Evolutionary conservation across 2,888 invertebrate genomes (phyloP), one percentile per base, ranked within the genome.

Genomic region (Lepidochitona cinerea): DNA sequence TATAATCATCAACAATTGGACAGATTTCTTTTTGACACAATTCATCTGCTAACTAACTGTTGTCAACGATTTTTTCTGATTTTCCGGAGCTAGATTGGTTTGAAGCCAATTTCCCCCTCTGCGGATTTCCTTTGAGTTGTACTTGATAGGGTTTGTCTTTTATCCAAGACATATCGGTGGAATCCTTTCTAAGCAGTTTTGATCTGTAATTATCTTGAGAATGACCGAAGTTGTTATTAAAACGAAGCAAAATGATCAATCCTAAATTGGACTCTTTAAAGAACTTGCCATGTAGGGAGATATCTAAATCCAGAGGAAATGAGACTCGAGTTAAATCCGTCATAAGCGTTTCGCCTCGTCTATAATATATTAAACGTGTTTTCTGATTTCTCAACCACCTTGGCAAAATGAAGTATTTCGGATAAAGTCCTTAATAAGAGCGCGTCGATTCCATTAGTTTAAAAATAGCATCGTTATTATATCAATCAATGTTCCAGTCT

Each of bases 361-460:
- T 29, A 59, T 59, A 59, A 59, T 59, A 29, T 59, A 59, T 59
- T 59, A 29, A 59, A 29, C 29, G 29, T 29, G 29, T 26, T 14
- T 23, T n/a, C n/a, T n/a, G n/a, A n/a, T n/a, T n/a, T n/a, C 29
- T 59, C 26, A 29, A 59, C 23, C 59, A 59, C 4, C 29, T 32
- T 59, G 12, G 32, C 29, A 29, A 59, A 59, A 59, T 32, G 59
- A 29, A 29, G 29, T 32, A 59, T 59, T 1, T 32, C 59, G 26
- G 59, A 14, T 32, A 59, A 59, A 59, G 29, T 59, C 59, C 59
- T 29, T 59, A 29, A 59, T 59, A 59, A 23, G 59, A 23, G 29
- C 59, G 59, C 29, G 59, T 59, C 59, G 59, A 59, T 59, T 59
- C 29, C 59, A 59, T 59, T 59, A 59, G 59, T 59, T 59, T 59